Conservation (phyloP, 2,113 vertebrate species). For the Prietella phreatophila region DNA sequence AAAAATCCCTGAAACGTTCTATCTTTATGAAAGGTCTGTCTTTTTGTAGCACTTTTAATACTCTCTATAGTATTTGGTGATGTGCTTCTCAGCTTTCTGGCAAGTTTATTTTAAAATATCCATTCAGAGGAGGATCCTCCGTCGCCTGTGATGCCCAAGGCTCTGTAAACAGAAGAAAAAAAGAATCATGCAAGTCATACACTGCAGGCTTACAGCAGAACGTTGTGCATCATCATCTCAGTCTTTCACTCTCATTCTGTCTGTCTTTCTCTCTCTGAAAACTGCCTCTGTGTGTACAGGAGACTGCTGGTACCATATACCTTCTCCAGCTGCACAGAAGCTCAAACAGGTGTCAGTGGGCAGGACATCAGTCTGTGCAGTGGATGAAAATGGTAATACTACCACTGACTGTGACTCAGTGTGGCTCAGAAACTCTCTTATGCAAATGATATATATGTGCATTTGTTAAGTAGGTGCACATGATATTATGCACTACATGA, state of each 20-base stretch:
- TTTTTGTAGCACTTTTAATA: neutral
- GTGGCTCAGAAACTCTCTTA: neutral
- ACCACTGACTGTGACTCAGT: neutral
- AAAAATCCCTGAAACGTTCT: neutral
- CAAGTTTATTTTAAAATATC: neutral
- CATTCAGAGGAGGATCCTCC: neutral
- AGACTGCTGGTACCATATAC: constrained; percentile 95
- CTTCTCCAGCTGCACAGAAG: constrained; percentile 87
- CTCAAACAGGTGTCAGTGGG: constrained; percentile 91
- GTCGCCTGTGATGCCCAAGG: neutral
- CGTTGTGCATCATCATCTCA: neutral
- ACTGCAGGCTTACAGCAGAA: neutral
- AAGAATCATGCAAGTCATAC: constrained; percentile 9
- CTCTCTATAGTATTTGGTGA: neutral
- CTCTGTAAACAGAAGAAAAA: neutral
- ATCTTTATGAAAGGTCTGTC: neutral
- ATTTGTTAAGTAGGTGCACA: neutral
- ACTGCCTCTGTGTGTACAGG: constrained; percentile 68
- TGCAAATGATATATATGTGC: too few relatives aligned
- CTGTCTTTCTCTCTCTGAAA: neutral
- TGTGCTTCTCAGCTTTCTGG: neutral
- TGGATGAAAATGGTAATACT: constrained; percentile 88
- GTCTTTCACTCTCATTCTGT: neutral
- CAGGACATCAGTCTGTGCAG: constrained; percentile 80
- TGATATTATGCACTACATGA: neutral